Evolutionary conservation across 2,113 vertebrate genomes (phyloP), one percentile per base, ranked within the genome.

Genomic region (Todiramphus chloris): DNA sequence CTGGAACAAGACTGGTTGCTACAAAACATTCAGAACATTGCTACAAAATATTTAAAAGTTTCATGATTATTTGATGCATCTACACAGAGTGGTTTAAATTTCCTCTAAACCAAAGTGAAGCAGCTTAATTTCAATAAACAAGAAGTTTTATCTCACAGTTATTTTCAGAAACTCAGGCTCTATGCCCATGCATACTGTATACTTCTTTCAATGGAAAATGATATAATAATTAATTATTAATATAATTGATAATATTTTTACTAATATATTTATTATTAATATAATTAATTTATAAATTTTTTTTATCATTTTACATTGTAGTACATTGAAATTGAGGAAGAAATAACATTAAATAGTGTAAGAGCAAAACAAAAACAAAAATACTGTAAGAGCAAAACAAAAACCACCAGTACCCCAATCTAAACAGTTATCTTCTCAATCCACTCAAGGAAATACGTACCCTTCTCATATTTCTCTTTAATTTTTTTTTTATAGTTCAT

Each of bases 401-500:
- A 91, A 70, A 1, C 5, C 25, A 77, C 3, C 13, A 74, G 14
- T 30, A 66, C 9, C 16, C 20, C 41, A 69, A 21, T 87, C 59
- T 72, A 91, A 60, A 48, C n/a, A 62, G 48, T 51, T 69, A 77
- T 75, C 68, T 70, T 94, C 76, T 89, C 66, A 80, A 66, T 25
- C 66, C 39, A 67, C 62, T 58, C 39, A 94, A 69, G 27, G 41
- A 95, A 95, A 35, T 73, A 78, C 5, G 13, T n/a, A 41, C 16
- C 24, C 31, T 60, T 67, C 70, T 81, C 44, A 67, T 73, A 84
- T 37, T 78, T 76, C 46, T 82, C 35, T 91, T 73, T 68, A 58
- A 89, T 90, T 68, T 93, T 87, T 87, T 41, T 91, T 85, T 81
- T 16, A 79, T 74, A 92, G 79, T 84, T 92, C 88, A 96, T 73